Evolutionary conservation across 2,797 vertebrate genomes (phyloP).

Genomic region (Amniataba percoides): DNA sequence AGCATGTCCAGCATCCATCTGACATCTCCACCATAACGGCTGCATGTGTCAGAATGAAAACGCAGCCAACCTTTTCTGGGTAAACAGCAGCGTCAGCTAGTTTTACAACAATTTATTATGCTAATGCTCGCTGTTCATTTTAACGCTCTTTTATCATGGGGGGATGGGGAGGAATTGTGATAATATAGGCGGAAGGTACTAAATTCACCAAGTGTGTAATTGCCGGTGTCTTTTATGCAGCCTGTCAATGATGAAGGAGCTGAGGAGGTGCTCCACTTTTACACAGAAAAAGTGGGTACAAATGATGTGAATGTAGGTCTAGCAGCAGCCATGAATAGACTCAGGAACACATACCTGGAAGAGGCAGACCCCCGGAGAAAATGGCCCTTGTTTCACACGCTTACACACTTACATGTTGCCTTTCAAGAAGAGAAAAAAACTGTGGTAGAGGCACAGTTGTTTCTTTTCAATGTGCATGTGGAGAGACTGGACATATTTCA

Average conservation of each 20-base stretch:
- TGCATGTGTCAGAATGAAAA: conserved; percentile 41
- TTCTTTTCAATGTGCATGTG: background rate
- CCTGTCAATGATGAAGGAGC: conserved; percentile 45
- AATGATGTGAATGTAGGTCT: conserved; percentile 9
- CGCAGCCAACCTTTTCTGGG: conserved; percentile 22
- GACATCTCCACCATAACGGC: conserved; percentile 7
- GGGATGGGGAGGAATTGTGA: conserved; percentile 30
- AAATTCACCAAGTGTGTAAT: conserved; percentile 45
- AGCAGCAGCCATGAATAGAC: conserved; percentile 11
- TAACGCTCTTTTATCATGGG: conserved; percentile 62
- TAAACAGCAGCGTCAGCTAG: conserved; percentile 57
- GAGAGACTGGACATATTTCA: background rate
- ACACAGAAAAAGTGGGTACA: background rate
- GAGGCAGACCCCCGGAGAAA: background rate
- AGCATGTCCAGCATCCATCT: conserved; percentile 32
- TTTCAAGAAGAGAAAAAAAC: conserved; percentile 1
- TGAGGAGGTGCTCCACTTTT: conserved; percentile 29
- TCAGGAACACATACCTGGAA: background rate
- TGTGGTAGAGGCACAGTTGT: background rate
- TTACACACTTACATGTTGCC: background rate
- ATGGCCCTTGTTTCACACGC: background rate
- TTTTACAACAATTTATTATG: conserved; percentile 62
- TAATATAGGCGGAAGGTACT: conserved; percentile 34
- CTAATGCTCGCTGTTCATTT: conserved; percentile 51
- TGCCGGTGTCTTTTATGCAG: conserved; percentile 39